phyloP scores from a whole-genome alignment of 2,113 vertebrate species.

The Chlorocebus sabaeus region DNA sequence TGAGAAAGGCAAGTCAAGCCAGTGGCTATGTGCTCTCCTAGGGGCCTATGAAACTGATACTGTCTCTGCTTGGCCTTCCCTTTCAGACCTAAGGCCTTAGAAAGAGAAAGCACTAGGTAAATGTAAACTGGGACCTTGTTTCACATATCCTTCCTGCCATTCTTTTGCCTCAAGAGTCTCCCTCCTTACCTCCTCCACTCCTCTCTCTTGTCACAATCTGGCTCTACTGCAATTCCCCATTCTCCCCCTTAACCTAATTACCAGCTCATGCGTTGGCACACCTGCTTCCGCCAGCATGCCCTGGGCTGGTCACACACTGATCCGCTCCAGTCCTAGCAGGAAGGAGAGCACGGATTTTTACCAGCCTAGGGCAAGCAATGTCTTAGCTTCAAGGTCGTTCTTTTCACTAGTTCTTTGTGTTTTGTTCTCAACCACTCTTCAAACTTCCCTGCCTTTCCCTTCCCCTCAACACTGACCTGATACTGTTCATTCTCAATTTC shows the following conservation, averaged over 20 bases:
- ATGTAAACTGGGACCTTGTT: not conserved
- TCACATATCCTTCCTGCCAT: not conserved
- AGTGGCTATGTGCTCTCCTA: not conserved
- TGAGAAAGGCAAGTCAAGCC: not conserved
- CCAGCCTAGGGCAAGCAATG: conserved; percentile 21
- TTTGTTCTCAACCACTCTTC: not conserved
- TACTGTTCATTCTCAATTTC: not conserved
- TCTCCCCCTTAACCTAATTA: conserved; percentile 18
- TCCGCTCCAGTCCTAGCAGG: not conserved
- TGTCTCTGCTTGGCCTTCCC: not conserved
- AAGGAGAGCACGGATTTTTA: not conserved
- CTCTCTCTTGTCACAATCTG: not conserved
- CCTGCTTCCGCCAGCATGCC: conserved; percentile 4
- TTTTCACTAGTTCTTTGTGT: not conserved
- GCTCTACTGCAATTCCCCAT: not conserved
- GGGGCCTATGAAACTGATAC: not conserved
- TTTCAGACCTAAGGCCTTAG: not conserved
- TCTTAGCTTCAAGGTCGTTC: conserved; percentile 53
- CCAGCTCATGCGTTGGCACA: not conserved
- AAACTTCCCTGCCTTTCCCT: not conserved
- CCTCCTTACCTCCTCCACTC: not conserved
- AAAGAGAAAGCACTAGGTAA: not conserved
- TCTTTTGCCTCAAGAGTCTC: not conserved
- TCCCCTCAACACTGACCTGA: not conserved
- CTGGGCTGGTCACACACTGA: not conserved